A percentile compares a stretch with the other conserved stretches of the same genome.
Conservation (phyloP, 2,113 vertebrate species). For the Triplophysa rosa region DNA sequence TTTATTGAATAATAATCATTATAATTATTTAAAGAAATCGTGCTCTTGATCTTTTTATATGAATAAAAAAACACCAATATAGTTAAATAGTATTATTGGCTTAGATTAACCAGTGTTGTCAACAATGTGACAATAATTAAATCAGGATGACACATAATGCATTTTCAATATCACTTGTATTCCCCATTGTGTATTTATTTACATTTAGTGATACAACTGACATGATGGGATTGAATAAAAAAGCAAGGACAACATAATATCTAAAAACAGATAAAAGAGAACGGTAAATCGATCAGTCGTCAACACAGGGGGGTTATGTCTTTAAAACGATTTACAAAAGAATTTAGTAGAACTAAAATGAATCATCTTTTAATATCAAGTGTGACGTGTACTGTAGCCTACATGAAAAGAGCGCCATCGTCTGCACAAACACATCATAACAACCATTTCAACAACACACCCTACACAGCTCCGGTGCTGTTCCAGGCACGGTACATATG, state of each 20-base stretch:
- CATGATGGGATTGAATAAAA: neutral
- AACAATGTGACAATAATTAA: neutral
- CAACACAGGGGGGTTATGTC: no score
- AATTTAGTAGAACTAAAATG: no score
- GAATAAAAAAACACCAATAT: no score
- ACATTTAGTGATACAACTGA: neutral
- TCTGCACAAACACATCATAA: conserved; percentile 10
- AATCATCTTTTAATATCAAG: no score
- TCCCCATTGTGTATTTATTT: neutral
- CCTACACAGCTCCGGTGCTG: neutral
- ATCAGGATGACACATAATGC: neutral
- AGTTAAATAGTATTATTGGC: neutral
- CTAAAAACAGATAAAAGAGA: neutral
- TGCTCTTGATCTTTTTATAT: no score
- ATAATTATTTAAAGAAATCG: neutral
- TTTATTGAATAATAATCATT: no score
- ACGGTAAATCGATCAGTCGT: no score
- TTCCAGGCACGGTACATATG: conserved; percentile 6
- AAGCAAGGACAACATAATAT: neutral
- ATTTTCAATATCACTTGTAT: neutral
- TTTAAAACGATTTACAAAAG: no score
- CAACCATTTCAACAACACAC: neutral
- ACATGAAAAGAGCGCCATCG: conserved; percentile 8
- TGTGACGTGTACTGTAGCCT: no score
- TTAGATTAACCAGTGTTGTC: neutral